Evolutionary conservation across 2,888 invertebrate genomes (phyloP), one percentile per base, ranked within the genome.

Genomic region (Catotricha subobsoleta): DNA sequence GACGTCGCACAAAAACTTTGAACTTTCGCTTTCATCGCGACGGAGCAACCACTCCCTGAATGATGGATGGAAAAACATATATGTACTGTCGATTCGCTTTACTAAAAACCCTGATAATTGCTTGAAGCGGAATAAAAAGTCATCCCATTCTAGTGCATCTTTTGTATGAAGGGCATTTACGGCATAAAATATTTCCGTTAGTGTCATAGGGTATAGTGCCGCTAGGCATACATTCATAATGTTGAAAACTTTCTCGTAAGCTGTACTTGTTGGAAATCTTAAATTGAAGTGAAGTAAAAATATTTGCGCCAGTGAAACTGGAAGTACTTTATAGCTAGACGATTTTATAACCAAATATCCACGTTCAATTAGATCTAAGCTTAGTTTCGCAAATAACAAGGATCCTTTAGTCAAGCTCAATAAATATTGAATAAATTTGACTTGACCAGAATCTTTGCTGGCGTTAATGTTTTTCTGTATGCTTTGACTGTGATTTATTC

Each of bases 11-110:
- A 92, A 68, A 60, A 92, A 95, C 62, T 92, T 92, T 1, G 76
- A 72, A 47, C 82, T 83, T 57, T 92, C 90, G 48, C 74, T 82
- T 49, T 87, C 86, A 47, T 80, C 88, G 34, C 92, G 69, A 28
- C 88, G 67, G 44, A 62, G 60, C 46, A 95, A 68, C 95, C 95
- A 97, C 67, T 97, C 95, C 69, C 95, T 81, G 66, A 97, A 90
- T 3, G 92, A 90, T 0, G 94, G 91, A 60, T 97, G 95, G 65
- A 94, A 92, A 64, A 94, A 91, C 87, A 94, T 91, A 65, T 86
- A 91, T 0, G 91, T 90, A 59, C 86, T 84, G 62, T 94, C 94
- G 52, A 83, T 71, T 40, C 92, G 73, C 59, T 86, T 86, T 42
- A 91, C 82, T 16, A 97, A 69, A 54, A 94, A 86, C 39, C 87